A percentile compares a stretch with the other conserved stretches of the same genome.
These are phyloP conservation scores for Hippolais icterina DNA, from an alignment of 2,113 vertebrate species.

Conservation along the genomic window DNA sequence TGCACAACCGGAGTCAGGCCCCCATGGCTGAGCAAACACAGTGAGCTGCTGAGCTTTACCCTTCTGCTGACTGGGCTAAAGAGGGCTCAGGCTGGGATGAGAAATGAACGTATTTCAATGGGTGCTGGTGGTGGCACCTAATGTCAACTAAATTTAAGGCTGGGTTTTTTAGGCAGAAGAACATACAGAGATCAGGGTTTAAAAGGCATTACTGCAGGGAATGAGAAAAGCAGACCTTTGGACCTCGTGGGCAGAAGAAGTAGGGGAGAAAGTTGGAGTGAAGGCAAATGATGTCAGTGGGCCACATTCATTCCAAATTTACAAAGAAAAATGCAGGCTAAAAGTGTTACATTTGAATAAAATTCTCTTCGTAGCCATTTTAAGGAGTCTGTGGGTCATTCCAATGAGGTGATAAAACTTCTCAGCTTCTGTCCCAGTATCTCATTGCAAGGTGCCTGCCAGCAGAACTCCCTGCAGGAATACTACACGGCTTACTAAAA, in stretches of 20 bases:
- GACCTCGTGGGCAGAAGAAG: not conserved
- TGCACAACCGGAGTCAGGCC: not conserved
- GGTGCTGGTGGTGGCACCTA: not conserved
- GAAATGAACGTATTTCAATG: accelerated
- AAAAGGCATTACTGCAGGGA: not conserved
- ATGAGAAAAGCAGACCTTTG: not conserved
- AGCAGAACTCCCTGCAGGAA: not conserved
- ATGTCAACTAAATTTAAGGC: not conserved
- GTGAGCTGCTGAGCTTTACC: not conserved
- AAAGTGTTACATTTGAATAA: not conserved
- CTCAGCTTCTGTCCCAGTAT: not conserved
- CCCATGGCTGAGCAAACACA: not conserved
- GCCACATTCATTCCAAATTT: not conserved
- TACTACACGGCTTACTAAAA: not conserved
- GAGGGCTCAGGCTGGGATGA: not conserved
- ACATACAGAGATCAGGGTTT: not conserved
- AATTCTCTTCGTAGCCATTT: not conserved
- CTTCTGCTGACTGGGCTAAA: not conserved
- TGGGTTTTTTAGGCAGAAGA: not conserved
- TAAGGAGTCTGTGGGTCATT: not conserved
- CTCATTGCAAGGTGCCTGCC: not conserved
- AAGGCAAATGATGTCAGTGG: not conserved
- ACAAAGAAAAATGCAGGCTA: not conserved
- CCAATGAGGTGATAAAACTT: not conserved
- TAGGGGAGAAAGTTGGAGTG: not conserved